Percentiles rank a stretch among this genome's conserved stretches.
phyloP scores from a whole-genome alignment of 2,888 invertebrate genomes.

The Cecidostiba fungosa region DNA sequence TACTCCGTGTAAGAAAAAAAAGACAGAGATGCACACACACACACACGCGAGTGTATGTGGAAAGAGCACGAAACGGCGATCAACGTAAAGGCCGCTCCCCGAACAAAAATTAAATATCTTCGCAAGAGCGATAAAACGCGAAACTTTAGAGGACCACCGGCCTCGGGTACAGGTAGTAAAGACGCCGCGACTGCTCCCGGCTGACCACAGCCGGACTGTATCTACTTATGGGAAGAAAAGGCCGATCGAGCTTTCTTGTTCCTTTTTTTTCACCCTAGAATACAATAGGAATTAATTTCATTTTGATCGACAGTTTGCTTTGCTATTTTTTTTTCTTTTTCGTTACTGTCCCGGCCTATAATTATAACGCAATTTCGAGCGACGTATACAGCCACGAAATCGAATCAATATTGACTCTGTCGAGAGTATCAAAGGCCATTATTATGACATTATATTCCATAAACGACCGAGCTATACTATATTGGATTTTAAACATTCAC shows the following conservation, averaged over 20 bases:
- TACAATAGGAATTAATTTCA: neutral
- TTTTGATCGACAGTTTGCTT: neutral
- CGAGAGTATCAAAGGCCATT: neutral
- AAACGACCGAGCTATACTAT: neutral
- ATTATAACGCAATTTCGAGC: neutral
- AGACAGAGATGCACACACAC: neutral
- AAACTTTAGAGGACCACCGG: slow-evolving; percentile 70
- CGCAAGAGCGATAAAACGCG: slow-evolving; percentile 73
- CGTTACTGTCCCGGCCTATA: neutral
- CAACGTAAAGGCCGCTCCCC: slow-evolving; percentile 70
- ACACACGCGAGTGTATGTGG: neutral
- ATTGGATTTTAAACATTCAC: slow-evolving; percentile 2
- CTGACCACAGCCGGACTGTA: slow-evolving; percentile 63
- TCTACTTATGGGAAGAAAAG: slow-evolving; percentile 14
- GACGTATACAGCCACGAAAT: neutral
- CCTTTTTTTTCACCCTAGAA: neutral
- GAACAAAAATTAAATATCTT: slow-evolving; percentile 76
- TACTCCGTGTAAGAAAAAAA: slow-evolving; percentile 43
- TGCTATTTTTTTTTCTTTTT: neutral
- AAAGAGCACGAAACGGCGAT: slow-evolving; percentile 45
- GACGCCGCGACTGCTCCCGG: slow-evolving; percentile 66
- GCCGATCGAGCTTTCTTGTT: slow-evolving; percentile 7
- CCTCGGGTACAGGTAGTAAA: slow-evolving; percentile 68
- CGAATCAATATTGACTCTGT: slow-evolving; percentile 29
- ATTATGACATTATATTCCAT: slow-evolving; percentile 12